Conservation (phyloP, 2,797 vertebrate species). For the Enteromius unitaeniatus region DNA sequence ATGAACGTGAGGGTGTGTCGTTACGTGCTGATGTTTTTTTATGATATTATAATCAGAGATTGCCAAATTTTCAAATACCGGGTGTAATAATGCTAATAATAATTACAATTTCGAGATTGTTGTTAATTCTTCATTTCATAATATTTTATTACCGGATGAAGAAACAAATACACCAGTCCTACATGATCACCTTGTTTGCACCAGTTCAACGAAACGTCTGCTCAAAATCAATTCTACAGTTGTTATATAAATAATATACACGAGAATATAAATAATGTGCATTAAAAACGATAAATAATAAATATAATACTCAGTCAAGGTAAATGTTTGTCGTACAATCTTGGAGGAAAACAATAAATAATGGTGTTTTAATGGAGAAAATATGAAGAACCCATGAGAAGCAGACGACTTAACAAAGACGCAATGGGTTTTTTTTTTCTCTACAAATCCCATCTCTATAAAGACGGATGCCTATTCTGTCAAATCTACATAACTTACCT, state of each 20-base stretch:
- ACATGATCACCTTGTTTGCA: slow-evolving; percentile 83
- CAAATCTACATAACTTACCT: slow-evolving; percentile 94
- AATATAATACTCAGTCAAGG: slow-evolving; percentile 88
- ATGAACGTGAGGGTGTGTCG: slow-evolving; percentile 73
- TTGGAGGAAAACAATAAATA: slow-evolving; percentile 89
- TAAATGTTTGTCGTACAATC: slow-evolving; percentile 84
- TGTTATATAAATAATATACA: slow-evolving; percentile 94
- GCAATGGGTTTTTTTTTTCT: slow-evolving; percentile 62
- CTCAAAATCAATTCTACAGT: slow-evolving; percentile 87
- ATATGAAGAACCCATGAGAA: slow-evolving; percentile 62
- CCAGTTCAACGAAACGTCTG: slow-evolving; percentile 81
- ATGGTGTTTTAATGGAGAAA: slow-evolving; percentile 77
- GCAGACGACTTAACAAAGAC: slow-evolving; percentile 69
- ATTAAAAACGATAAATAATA: slow-evolving; percentile 97
- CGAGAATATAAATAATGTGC: slow-evolving; percentile 99
- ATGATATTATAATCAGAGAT: slow-evolving; percentile 60
- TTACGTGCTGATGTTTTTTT: slow-evolving; percentile 77
- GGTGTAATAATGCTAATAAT: slow-evolving; percentile 19
- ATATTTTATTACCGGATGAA: slow-evolving; percentile 73
- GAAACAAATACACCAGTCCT: slow-evolving; percentile 85
- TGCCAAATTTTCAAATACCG: slow-evolving; percentile 6
- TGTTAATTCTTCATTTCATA: slow-evolving; percentile 57
- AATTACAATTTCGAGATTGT: slow-evolving; percentile 17
- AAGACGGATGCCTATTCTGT: slow-evolving; percentile 80
- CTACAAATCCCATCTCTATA: slow-evolving; percentile 76